Evolutionary conservation across 2,888 invertebrate genomes (phyloP).

Genomic region (Aleiodes alternator): DNA sequence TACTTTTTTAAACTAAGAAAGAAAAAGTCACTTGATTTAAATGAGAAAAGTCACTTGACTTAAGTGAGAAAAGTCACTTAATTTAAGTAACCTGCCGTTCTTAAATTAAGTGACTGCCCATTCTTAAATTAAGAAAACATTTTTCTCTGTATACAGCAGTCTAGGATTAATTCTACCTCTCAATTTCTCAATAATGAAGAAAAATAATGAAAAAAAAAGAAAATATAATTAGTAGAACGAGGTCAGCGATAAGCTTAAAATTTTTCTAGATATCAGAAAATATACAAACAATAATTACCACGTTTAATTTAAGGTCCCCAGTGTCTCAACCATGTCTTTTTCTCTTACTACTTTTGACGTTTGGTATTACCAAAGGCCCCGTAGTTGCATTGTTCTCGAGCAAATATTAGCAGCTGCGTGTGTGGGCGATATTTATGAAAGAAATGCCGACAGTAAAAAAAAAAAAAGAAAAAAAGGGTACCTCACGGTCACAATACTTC

Average conservation of each 20-base stretch:
- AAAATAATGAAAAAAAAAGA: not conserved
- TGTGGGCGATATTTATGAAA: conserved; percentile 40
- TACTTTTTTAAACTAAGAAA: too few species aligned
- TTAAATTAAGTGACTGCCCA: too few species aligned
- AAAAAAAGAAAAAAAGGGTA: not conserved
- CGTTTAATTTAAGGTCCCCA: too few species aligned
- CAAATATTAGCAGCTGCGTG: conserved; percentile 63
- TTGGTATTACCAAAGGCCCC: conserved; percentile 21
- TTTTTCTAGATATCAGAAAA: conserved; percentile 1
- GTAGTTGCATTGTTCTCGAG: conserved; percentile 62
- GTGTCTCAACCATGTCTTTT: too few species aligned
- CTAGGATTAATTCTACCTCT: too few species aligned
- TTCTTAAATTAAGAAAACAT: too few species aligned
- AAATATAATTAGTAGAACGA: not conserved
- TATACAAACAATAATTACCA: not conserved
- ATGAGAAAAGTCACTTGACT: too few species aligned
- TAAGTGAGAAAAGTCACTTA: too few species aligned
- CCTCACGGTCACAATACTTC: conserved; percentile 13
- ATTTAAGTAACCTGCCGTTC: too few species aligned
- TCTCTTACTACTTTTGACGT: conserved; percentile 4
- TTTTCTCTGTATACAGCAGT: too few species aligned
- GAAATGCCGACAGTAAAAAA: conserved; percentile 25
- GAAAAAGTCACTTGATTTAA: too few species aligned
- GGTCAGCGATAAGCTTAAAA: conserved; percentile 10
- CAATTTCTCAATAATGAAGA: too few species aligned